Evolutionary conservation across 2,797 vertebrate genomes (phyloP).

Genomic region (Tokudaia tokunoshimensis): DNA sequence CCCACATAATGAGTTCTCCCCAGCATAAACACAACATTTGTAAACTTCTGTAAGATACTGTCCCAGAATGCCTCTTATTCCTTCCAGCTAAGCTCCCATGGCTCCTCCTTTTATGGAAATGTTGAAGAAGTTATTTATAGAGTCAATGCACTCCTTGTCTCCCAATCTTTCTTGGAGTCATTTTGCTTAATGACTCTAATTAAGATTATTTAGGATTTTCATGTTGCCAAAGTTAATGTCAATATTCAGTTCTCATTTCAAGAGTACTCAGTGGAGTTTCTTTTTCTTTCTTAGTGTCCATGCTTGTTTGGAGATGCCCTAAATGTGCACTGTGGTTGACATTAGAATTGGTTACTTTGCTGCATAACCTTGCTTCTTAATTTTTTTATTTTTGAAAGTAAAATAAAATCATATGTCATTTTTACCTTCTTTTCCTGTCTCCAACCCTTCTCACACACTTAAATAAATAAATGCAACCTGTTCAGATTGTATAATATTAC

Average conservation of each 20-base stretch:
- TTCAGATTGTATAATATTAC: background rate
- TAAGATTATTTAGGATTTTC: background rate
- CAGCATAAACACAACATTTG: constrained; percentile 26
- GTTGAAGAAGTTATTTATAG: constrained; percentile 19
- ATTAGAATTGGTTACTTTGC: background rate
- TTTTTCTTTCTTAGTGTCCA: background rate
- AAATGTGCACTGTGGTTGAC: background rate
- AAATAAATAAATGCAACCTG: background rate
- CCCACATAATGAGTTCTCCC: background rate
- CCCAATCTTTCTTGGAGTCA: background rate
- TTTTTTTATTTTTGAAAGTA: background rate
- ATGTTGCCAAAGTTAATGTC: background rate
- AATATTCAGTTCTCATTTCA: constrained; percentile 1
- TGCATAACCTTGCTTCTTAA: background rate
- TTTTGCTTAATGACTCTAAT: background rate
- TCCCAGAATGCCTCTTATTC: background rate
- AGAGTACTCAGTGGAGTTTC: background rate
- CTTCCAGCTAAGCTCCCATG: background rate
- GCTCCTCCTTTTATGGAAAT: constrained; percentile 36
- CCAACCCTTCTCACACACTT: background rate
- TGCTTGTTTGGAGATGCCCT: background rate
- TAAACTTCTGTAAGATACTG: constrained; percentile 35
- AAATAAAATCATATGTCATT: background rate
- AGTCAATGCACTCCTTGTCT: background rate
- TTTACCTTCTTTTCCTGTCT: background rate